Percentiles rank a stretch among this genome's conserved stretches.
Conservation (phyloP, 2,888 invertebrate genomes). For the Thereva unica region DNA sequence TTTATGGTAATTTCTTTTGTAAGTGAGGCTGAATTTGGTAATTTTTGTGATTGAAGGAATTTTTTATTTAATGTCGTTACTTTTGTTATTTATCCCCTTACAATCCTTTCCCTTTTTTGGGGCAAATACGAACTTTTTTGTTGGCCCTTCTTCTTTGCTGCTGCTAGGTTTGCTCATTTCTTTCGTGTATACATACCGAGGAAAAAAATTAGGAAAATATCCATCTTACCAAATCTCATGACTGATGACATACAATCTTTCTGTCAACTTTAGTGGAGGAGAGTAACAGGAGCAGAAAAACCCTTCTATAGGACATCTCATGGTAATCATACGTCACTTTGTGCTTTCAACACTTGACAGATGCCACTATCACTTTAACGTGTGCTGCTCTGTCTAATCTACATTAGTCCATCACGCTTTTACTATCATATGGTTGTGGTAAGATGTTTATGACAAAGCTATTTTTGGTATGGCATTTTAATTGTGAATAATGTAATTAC, state of each 20-base stretch:
- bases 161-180: background rate
- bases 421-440: too few species aligned
- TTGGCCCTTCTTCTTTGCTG: conserved; percentile 13
- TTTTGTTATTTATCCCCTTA: conserved; percentile 1
- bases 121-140: conserved; percentile 1
- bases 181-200: background rate
- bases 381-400: background rate
- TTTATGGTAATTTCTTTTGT: conserved; percentile 35
- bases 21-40: background rate
- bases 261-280: conserved; percentile 2
- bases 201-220: conserved; percentile 24
- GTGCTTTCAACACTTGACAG: conserved; percentile 25
- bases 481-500: too few species aligned
- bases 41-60: too few species aligned
- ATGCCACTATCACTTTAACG: conserved; percentile 33
- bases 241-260: conserved; percentile 30
- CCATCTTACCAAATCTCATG: conserved; percentile 29
- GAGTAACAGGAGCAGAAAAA: conserved; percentile 15
- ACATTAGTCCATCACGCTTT: too few species aligned
- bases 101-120: background rate
- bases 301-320: conserved; percentile 6
- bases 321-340: conserved; percentile 30
- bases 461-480: too few species aligned
- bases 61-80: background rate
- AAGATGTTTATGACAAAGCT: too few species aligned